Percentiles rank a stretch among this genome's conserved stretches.
phyloP scores from a whole-genome alignment of 35 echinoderm and acorn worm genomes.

The Diadema setosum region DNA sequence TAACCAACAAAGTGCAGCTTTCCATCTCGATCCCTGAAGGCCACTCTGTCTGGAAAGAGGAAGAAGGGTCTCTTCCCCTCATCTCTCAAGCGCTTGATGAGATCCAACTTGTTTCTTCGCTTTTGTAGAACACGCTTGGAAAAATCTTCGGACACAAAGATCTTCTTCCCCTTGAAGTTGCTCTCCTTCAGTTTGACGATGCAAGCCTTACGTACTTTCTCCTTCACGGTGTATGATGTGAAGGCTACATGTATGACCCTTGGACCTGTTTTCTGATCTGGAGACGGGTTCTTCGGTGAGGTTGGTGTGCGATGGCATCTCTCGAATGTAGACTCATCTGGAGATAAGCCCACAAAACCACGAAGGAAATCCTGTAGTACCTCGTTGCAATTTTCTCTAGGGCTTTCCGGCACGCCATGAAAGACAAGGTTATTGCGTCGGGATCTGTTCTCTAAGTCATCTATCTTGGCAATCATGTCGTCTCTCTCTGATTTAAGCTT shows the following conservation, averaged over 20 bases:
- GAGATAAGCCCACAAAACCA: too few species aligned
- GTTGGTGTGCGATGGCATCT: too few species aligned
- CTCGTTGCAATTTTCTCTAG: too few species aligned
- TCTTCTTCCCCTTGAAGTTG: not conserved
- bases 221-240: too few species aligned
- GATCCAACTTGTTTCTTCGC: not conserved
- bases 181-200: too few species aligned
- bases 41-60: not conserved
- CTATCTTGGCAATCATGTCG: not conserved
- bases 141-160: not conserved
- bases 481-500: not conserved
- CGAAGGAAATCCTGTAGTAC: too few species aligned
- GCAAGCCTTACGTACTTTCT: too few species aligned
- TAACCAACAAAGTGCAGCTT: not conserved
- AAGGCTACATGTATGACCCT: too few species aligned
- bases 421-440: not conserved
- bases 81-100: not conserved
- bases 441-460: not conserved
- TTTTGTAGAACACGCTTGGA: not conserved
- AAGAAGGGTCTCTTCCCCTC: constrained; percentile 11
- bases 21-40: not conserved
- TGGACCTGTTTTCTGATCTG: too few species aligned
- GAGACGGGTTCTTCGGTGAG: too few species aligned
- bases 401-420: too few species aligned
- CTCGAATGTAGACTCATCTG: too few species aligned